Evolutionary conservation across 2,113 vertebrate species (phyloP), one percentile per base, ranked within the genome.

Genomic region (Sakesphorus luctuosus): DNA sequence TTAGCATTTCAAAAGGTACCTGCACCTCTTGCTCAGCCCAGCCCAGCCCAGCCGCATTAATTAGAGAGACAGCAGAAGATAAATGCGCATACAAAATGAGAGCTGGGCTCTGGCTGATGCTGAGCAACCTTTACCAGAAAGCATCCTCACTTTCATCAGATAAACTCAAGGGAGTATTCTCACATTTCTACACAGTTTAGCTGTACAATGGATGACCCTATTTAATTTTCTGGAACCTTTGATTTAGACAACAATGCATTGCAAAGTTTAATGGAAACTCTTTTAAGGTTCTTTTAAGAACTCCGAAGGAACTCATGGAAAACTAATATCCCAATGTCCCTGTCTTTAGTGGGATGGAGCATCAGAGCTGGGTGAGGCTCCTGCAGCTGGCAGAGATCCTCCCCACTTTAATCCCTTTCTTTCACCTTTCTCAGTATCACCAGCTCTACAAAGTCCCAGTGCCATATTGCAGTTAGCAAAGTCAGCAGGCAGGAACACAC

Each of bases 1-100:
- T 89, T 89, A 93, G 66, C 88, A 96, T 94, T 95, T 96, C 91
- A 97, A 92, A 95, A 93, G 68, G 58, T 50, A 88, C 38, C 87
- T 33, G 65, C n/a, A 65, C 58, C 74, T 92, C 66, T 61, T 59
- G 77, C 55, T 65, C 76, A 58, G 83, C 59, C 47, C 68, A 83
- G 38, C 40, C 40, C 68, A 83, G 72, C 50, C 59, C 49, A 53
- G 49, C 36, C 81, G 62, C 62, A 94, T 87, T 94, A 95, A 94
- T 95, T 93, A 92, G 62, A 87, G 62, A 93, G 75, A 76, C 1
- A 91, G 89, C 49, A 94, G 73, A 81, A 92, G 91, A 94, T 66
- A 93, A 89, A 94, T 89, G 93, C 3, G 12, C 85, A 94, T 92
- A 68, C 13, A 67, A 56, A 95, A 95, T 92, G 49, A 93, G 76